Evolutionary conservation across 2,888 invertebrate species (phyloP).

Genomic region (Parnassius glacialis): DNA sequence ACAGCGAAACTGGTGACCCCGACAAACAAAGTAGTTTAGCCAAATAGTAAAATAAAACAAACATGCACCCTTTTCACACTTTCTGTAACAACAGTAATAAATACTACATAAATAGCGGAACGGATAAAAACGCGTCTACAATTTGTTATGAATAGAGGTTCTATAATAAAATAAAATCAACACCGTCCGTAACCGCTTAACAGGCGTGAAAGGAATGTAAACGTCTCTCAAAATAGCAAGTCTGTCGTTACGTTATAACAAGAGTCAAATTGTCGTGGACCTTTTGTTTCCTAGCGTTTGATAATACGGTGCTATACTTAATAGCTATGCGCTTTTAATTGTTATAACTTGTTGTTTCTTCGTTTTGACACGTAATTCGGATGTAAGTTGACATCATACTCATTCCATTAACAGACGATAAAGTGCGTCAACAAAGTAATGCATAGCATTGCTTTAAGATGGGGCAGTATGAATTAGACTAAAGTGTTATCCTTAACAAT

Average conservation of each 20-base stretch:
- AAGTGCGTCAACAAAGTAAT: too few species aligned
- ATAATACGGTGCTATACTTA: constrained; percentile 12
- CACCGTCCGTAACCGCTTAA: constrained; percentile 20
- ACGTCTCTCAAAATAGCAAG: constrained; percentile 12
- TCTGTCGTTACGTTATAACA: constrained; percentile 1
- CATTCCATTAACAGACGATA: too few species aligned
- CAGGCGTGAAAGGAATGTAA: constrained; percentile 17
- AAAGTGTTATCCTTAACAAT: too few species aligned
- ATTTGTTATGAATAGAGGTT: constrained; percentile 18
- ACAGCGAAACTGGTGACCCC: too few species aligned
- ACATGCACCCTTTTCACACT: too few species aligned
- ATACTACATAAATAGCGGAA: not conserved
- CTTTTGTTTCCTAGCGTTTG: constrained; percentile 17
- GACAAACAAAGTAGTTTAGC: too few species aligned
- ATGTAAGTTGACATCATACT: too few species aligned
- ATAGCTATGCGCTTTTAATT: not conserved
- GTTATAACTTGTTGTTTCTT: not conserved
- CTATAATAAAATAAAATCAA: constrained; percentile 20
- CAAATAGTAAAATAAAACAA: too few species aligned
- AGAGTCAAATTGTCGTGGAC: constrained; percentile 18
- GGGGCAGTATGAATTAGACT: too few species aligned
- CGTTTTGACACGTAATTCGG: too few species aligned
- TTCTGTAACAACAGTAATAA: not conserved
- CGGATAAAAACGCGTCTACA: not conserved
- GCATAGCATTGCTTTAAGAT: too few species aligned